Evolutionary conservation across 2,797 vertebrate genomes (phyloP).

Genomic region (Neostethus bicornis): DNA sequence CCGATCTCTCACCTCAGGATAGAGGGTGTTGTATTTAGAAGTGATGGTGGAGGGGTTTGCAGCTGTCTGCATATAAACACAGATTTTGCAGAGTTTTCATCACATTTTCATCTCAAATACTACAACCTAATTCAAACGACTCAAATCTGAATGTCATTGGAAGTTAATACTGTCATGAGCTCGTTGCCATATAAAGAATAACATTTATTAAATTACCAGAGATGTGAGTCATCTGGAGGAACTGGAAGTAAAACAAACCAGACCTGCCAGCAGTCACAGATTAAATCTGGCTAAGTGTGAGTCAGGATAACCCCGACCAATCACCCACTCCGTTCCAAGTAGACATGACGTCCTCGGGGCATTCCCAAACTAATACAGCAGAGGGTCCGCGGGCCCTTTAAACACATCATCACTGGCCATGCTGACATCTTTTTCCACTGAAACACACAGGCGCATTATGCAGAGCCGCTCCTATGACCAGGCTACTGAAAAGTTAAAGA

Average conservation of each 20-base stretch:
- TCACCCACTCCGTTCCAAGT: constrained; percentile 24
- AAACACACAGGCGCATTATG: constrained; percentile 52
- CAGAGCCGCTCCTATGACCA: constrained; percentile 38
- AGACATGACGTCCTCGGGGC: constrained; percentile 55
- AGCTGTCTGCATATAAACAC: constrained; percentile 60
- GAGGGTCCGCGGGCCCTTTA: constrained; percentile 54
- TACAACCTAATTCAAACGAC: background rate
- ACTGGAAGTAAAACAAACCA: constrained; percentile 63
- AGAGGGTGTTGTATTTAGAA: constrained; percentile 62
- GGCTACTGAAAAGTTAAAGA: constrained; percentile 57
- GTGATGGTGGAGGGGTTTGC: constrained; percentile 29
- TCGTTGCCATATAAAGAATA: constrained; percentile 24
- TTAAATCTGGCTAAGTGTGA: constrained; percentile 62
- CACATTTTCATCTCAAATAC: constrained; percentile 38
- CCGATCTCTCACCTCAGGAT: constrained; percentile 70
- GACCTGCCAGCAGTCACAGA: constrained; percentile 49
- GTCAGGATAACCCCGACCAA: constrained; percentile 53
- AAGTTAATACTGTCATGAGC: constrained; percentile 1
- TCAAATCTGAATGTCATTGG: background rate
- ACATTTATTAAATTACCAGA: constrained; percentile 49
- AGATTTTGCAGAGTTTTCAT: constrained; percentile 15
- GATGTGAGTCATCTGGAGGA: constrained; percentile 55
- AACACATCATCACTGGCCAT: constrained; percentile 52
- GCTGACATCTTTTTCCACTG: constrained; percentile 54
- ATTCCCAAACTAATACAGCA: constrained; percentile 38